phyloP scores from a whole-genome alignment of 2,797 vertebrate genomes.

The Limnodromus scolopaceus region DNA sequence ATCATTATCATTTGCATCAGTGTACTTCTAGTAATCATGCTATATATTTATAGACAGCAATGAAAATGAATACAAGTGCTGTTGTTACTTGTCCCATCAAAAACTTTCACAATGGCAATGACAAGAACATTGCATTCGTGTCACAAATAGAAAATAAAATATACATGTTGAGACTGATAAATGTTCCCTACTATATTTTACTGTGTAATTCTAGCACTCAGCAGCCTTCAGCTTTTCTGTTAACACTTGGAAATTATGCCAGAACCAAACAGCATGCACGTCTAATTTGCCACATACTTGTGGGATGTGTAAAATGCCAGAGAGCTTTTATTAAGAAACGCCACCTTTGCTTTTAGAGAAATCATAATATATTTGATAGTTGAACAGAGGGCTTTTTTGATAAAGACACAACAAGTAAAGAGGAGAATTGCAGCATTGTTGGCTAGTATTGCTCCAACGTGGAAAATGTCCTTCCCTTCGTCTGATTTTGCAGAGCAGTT shows the following conservation, averaged over 20 bases:
- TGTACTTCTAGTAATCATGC: not conserved
- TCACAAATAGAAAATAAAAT: not conserved
- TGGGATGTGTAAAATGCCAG: not conserved
- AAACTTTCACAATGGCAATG: not conserved
- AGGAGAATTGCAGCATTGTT: not conserved
- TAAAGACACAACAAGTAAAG: not conserved
- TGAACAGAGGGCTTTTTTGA: not conserved
- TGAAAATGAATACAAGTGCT: not conserved
- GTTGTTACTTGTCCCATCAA: not conserved
- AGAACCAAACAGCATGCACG: accelerated
- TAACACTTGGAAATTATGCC: not conserved
- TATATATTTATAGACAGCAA: not conserved
- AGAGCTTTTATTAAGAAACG: not conserved
- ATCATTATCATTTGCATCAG: not conserved
- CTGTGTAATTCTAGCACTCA: not conserved
- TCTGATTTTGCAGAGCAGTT: not conserved
- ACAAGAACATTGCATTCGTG: not conserved
- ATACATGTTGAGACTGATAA: not conserved
- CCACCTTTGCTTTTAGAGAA: not conserved
- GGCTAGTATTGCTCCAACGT: not conserved
- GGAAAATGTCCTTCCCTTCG: not conserved
- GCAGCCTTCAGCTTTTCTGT: not conserved
- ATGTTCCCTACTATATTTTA: not conserved
- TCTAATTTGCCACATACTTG: not conserved
- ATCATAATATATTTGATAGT: not conserved